Conservation (phyloP, 1,140 invertebrate genomes). For the Leptinotarsa lineolata region DNA sequence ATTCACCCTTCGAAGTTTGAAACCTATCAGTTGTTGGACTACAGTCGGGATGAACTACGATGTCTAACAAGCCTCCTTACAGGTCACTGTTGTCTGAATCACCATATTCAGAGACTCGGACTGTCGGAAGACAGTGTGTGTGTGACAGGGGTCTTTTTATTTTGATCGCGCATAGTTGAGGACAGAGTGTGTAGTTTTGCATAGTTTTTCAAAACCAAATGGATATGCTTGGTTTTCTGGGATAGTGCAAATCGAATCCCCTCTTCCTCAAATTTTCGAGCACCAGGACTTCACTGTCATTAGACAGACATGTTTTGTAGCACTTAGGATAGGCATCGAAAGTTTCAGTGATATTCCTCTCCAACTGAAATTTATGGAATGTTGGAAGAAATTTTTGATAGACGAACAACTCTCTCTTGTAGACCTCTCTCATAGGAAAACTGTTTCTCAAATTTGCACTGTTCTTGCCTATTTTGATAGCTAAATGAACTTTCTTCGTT, state of each 20-base stretch:
- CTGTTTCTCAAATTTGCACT: constrained; percentile 4
- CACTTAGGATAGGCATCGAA: constrained; percentile 55
- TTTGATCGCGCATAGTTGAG: constrained; percentile 56
- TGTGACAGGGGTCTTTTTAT: no score
- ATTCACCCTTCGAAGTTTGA: no score
- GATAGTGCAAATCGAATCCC: constrained; percentile 57
- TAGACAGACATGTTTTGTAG: constrained; percentile 50
- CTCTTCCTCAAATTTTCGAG: constrained; percentile 59
- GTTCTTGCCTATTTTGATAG: constrained; percentile 35
- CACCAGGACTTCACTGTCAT: constrained; percentile 58
- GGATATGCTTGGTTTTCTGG: constrained; percentile 54
- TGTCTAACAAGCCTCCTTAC: no score
- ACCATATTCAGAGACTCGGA: no score
- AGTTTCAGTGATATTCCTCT: constrained; percentile 12
- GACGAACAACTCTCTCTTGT: constrained; percentile 10
- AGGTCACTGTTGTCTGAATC: no score
- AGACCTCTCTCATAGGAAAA: background rate
- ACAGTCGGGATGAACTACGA: no score
- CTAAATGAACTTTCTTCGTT: constrained; percentile 28
- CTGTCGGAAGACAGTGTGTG: no score
- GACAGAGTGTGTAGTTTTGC: constrained; percentile 61
- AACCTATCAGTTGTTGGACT: no score
- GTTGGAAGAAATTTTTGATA: constrained; percentile 7
- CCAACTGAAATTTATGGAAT: constrained; percentile 16
- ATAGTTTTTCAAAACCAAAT: constrained; percentile 57